These are phyloP conservation scores for Dolichomitus sp. DNA, from an alignment of 2,888 invertebrate genomes.

Conservation along the genomic window DNA sequence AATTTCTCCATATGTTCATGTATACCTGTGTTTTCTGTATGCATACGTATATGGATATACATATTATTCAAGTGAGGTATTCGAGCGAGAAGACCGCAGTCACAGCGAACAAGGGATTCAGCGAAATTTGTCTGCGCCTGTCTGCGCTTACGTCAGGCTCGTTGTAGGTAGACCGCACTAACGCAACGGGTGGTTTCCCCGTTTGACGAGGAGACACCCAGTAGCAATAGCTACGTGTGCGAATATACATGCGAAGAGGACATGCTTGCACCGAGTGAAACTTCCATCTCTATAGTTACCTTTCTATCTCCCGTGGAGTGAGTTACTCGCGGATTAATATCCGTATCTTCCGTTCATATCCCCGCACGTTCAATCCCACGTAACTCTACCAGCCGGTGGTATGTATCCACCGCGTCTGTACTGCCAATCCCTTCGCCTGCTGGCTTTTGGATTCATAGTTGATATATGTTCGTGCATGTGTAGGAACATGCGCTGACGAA, in stretches of 20 bases:
- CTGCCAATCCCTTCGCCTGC: constrained; percentile 49
- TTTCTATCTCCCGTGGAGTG: constrained; percentile 57
- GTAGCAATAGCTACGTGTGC: constrained; percentile 7
- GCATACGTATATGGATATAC: not conserved
- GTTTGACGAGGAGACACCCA: constrained; percentile 34
- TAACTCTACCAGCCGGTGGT: constrained; percentile 43
- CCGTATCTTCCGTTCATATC: constrained; percentile 73
- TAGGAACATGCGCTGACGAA: constrained; percentile 19
- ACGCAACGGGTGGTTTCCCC: constrained; percentile 37
- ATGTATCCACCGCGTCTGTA: constrained; percentile 43
- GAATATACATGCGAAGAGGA: constrained; percentile 10
- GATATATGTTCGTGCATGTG: constrained; percentile 28
- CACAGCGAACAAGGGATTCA: constrained; percentile 27
- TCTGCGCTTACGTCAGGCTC: constrained; percentile 17
- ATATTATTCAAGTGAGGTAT: not conserved
- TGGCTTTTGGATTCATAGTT: constrained; percentile 35
- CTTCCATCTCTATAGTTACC: constrained; percentile 34
- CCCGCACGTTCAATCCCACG: constrained; percentile 51
- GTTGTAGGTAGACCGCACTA: constrained; percentile 11
- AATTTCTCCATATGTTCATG: constrained; percentile 10
- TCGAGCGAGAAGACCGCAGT: constrained; percentile 14
- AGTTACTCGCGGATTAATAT: constrained; percentile 80
- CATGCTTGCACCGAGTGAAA: constrained; percentile 37
- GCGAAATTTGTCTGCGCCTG: constrained; percentile 37
- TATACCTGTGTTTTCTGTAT: not conserved